Evolutionary conservation across 1,140 invertebrate species (phyloP).

Genomic region (Diachasma alloeum): DNA sequence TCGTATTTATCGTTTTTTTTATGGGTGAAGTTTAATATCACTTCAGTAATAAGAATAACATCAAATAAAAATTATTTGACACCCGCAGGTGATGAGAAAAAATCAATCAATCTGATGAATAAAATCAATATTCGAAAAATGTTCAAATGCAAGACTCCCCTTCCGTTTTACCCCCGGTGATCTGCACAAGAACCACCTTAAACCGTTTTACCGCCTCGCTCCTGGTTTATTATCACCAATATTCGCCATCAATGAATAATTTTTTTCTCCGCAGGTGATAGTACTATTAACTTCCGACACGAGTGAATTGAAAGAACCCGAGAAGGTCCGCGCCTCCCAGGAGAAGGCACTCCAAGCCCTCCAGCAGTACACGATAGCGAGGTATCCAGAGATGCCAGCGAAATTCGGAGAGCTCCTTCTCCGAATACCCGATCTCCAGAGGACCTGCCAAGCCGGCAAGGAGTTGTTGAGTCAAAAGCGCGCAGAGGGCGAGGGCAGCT

Average conservation of each 20-base stretch:
- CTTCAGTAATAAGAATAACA: no score
- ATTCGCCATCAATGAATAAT: neutral
- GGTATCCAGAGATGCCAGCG: conserved; percentile 90
- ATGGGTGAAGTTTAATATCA: no score
- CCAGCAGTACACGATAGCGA: conserved; percentile 89
- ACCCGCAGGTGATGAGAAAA: no score
- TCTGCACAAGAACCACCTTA: no score
- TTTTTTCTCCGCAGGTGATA: conserved; percentile 69
- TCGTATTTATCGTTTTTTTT: no score
- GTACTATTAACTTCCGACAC: conserved; percentile 94
- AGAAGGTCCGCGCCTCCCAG: conserved; percentile 91
- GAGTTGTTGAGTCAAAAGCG: conserved; percentile 88
- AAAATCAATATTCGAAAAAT: no score
- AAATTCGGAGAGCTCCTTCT: conserved; percentile 95
- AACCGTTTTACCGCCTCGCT: no score
- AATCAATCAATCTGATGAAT: no score
- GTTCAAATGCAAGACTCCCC: no score
- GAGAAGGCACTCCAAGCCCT: conserved; percentile 92
- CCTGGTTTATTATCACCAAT: no score
- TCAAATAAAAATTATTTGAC: no score
- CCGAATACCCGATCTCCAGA: conserved; percentile 91
- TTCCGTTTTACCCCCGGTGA: no score
- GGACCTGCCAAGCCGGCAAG: conserved; percentile 94
- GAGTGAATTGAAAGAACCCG: conserved; percentile 88
- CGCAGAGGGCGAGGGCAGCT: conserved; percentile 85